Percentiles rank a stretch among this genome's conserved stretches.
Conservation (phyloP, 2,797 vertebrate genomes). For the Geotria australis region DNA sequence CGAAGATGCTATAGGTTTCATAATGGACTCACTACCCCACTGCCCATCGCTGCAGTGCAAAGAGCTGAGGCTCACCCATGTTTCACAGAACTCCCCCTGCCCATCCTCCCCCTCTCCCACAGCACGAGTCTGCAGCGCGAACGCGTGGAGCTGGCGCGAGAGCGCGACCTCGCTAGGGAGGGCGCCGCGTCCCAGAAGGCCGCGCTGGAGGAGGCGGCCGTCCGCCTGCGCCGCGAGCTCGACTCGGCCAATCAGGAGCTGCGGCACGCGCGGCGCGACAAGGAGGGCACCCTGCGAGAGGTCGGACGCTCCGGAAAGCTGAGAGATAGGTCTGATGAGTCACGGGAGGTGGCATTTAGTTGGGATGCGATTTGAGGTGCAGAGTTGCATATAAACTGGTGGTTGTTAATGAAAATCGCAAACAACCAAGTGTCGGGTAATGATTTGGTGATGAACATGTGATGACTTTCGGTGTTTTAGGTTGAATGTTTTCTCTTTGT, state of each 20-base stretch:
- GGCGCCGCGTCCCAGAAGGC: constrained; percentile 7
- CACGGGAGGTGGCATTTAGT: neutral
- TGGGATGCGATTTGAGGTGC: no score
- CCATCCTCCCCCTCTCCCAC: neutral
- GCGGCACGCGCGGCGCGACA: constrained; percentile 8
- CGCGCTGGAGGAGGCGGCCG: constrained; percentile 9
- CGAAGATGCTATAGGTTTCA: no score
- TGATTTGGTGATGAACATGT: no score
- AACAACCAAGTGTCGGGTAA: no score
- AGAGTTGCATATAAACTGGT: no score
- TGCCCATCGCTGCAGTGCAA: no score
- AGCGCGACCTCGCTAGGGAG: constrained; percentile 6
- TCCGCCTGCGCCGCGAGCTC: constrained; percentile 10
- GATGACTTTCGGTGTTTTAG: no score
- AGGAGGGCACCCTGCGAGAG: constrained; percentile 7
- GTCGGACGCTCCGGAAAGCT: constrained; percentile 1
- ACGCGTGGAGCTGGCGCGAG: constrained; percentile 9
- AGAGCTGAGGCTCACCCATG: no score
- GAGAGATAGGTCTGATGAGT: neutral
- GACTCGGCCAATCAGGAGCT: constrained; percentile 6
- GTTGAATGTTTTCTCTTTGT: neutral
- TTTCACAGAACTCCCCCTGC: no score
- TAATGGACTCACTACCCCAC: no score
- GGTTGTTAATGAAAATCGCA: no score
- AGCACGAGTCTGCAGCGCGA: constrained; percentile 12